A percentile compares a stretch with the other conserved stretches of the same genome.
Conservation (phyloP, 2,113 vertebrate species). For the Muntiacus muntjak region DNA sequence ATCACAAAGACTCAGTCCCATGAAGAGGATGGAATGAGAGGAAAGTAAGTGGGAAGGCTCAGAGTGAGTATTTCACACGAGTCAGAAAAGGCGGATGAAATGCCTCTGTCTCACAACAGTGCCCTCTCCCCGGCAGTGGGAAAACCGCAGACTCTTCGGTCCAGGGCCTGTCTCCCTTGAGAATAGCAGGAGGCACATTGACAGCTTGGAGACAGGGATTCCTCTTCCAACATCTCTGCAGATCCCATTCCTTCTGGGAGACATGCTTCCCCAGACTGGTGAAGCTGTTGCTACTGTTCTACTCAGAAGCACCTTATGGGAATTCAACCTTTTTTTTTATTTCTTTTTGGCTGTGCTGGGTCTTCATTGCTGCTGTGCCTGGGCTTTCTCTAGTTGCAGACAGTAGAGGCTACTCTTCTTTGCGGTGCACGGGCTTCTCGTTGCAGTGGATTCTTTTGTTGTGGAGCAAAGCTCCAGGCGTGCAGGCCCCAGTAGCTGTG, state of each 20-base stretch:
- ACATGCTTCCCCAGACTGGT: not conserved
- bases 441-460: not conserved
- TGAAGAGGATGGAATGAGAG: not conserved
- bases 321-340: not conserved
- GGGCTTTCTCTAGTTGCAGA: not conserved
- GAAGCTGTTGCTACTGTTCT: not conserved
- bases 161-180: not conserved
- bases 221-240: not conserved
- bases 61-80: not conserved
- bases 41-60: constrained; percentile 13
- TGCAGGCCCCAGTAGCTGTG: not conserved
- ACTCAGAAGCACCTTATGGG: not conserved
- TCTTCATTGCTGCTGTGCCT: not conserved
- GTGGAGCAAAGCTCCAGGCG: not conserved
- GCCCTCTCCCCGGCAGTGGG: not conserved
- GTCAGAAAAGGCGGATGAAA: not conserved
- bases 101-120: not conserved
- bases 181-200: not conserved
- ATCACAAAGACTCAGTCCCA: not conserved
- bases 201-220: not conserved
- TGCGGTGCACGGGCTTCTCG: accelerated
- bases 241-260: not conserved
- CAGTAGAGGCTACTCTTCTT: not conserved
- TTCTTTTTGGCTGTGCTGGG: not conserved
- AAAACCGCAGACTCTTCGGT: not conserved